phyloP scores from a whole-genome alignment of 2,888 invertebrate species.

The Digitonthophagus gazella region DNA sequence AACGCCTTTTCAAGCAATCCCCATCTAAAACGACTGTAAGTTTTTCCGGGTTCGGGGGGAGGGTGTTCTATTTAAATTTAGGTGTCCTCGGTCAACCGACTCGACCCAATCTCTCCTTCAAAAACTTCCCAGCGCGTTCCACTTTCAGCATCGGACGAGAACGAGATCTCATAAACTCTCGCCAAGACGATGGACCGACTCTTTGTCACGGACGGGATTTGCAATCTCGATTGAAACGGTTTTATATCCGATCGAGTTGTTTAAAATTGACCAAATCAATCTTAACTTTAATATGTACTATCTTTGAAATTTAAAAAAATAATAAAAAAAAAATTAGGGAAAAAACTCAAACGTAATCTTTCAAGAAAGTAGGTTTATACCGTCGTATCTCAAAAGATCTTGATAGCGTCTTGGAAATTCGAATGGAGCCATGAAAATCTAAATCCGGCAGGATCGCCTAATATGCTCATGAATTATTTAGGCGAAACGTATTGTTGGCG shows the following conservation, averaged over 20 bases:
- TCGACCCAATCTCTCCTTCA: not conserved
- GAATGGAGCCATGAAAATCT: not conserved
- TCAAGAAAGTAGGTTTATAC: not conserved
- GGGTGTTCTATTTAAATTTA: not conserved
- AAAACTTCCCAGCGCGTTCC: not conserved
- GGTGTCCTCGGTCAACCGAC: not conserved
- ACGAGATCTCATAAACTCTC: not conserved
- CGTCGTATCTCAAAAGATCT: not conserved
- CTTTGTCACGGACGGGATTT: not conserved
- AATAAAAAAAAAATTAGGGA: too few species aligned
- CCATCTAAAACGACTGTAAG: slow-evolving; percentile 64
- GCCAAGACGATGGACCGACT: not conserved
- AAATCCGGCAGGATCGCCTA: not conserved
- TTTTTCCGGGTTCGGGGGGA: slow-evolving; percentile 35
- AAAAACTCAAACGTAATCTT: not conserved
- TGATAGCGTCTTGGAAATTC: not conserved
- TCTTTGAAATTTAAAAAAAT: too few species aligned
- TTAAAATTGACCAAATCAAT: not conserved
- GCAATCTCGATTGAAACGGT: not conserved
- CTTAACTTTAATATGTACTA: not conserved
- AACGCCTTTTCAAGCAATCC: slow-evolving; percentile 62
- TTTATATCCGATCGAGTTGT: not conserved
- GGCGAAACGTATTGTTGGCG: not conserved
- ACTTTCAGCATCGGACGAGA: not conserved
- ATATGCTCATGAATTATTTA: not conserved